Base-by-base conservation (phyloP, 2,113 vertebrate genomes). In the Heterochromis multidens region DNA sequence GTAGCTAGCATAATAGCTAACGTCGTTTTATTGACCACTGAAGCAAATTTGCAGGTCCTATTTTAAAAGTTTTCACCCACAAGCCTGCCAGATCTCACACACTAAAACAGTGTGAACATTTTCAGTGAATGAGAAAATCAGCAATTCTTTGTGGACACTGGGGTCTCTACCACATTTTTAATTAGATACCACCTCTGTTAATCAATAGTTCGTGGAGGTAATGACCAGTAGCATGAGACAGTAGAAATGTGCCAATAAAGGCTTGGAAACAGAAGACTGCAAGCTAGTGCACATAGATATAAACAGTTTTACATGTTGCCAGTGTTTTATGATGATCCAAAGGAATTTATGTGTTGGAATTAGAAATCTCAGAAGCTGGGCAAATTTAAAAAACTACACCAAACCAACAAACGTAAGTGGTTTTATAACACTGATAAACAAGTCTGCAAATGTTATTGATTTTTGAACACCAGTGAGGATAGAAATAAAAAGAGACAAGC, bases 361-460 rank as follows among this genome's bases (percentile, higher is more conserved):
- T 25, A 21, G 43, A 52, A 54, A 49, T 46, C 12, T 67, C 60
- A 54, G 46, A 52, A 25, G 29, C 60, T 21, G 12, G 40, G 59
- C 25, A 46, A 40, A 27, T 31, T 54, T 21, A 40, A 40, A n/a
- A n/a, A 65, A 37, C 29, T 81, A 52, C 29, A 19, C n/a, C 14
- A 21, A 19, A 35, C 27, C 37, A 19, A 72, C 43, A 49, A 19
- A 74, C 62, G 19, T 27, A 46, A 25, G 43, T 40, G 16, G 16
- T 83, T 77, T 56, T 37, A 6, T n/a, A 56, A 63, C 23, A 56
- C 11, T 8, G 59, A 4, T 14, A 77, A 83, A 46, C 17, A 79
- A n/a, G 25, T 67, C n/a, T 76, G 82, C 49, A 27, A 59, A 60
- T 77, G 13, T 77, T 77, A 59, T 84, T 90, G 56, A 83, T 85